Evolutionary conservation across 2,888 invertebrate species (phyloP), one percentile per base, ranked within the genome.

Genomic region (Luffia ferchaultella): DNA sequence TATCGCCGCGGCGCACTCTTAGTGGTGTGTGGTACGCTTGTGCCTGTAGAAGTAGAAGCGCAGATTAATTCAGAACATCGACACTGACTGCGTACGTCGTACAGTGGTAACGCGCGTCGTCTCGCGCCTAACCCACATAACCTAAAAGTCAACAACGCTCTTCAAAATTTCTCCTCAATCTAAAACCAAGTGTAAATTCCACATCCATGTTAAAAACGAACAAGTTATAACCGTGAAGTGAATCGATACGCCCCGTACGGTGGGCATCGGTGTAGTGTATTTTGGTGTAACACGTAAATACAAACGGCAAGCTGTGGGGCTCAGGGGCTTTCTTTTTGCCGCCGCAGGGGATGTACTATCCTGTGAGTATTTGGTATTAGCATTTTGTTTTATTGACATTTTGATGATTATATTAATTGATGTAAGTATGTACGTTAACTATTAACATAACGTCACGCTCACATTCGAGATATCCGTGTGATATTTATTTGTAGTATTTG

Each of bases 341-440:
- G 90, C 93, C 93, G 87, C 95, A 94, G 92, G 95, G 95, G 90
- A 93, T 95, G 91, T 95, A 94, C 88, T 95, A 95, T 90, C 95
- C 94, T 91, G 94, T 95, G 88, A 93, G 93, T 92, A 80, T 72
- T 51, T 43, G 49, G 51, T 51, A 49, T 49, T 48, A 50, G 50
- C n/a, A n/a, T n/a, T n/a, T n/a, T n/a, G n/a, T n/a, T n/a, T n/a
- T n/a, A n/a, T n/a, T 50, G 43, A 47, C 19, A 30, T 49, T 50
- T 30, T 18, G 49, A 43, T 49, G n/a, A n/a, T n/a, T n/a, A n/a
- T n/a, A n/a, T n/a, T n/a, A n/a, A n/a, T n/a, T n/a, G n/a, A n/a
- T n/a, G n/a, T n/a, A n/a, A n/a, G n/a, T n/a, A n/a, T n/a, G n/a
- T n/a, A n/a, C n/a, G n/a, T n/a, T n/a, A n/a, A n/a, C n/a, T n/a